phyloP scores from a whole-genome alignment of 2,888 invertebrate species.

The Harmothoe impar region DNA sequence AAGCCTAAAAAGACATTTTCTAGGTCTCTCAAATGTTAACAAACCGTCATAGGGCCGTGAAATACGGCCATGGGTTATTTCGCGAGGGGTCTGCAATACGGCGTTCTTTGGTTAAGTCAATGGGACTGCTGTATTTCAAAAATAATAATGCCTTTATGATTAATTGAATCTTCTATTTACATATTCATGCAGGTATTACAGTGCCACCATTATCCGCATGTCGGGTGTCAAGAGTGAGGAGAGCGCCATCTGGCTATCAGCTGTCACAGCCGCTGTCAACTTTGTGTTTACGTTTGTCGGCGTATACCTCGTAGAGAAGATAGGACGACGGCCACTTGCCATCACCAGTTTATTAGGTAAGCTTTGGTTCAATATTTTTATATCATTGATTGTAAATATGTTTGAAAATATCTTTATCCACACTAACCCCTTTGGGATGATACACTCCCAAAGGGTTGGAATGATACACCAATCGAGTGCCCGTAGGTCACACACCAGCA shows the following conservation, averaged over 20 bases:
- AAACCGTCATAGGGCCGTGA: too few species aligned
- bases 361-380: conserved; percentile 45
- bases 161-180: too few species aligned
- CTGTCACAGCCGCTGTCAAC: conserved; percentile 81
- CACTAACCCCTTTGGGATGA: background rate
- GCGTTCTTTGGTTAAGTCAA: too few species aligned
- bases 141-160: too few species aligned
- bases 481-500: too few species aligned
- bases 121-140: too few species aligned
- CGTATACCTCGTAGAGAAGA: conserved; percentile 81
- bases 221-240: conserved; percentile 80
- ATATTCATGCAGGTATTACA: conserved; percentile 82
- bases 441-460: too few species aligned
- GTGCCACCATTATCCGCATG: conserved; percentile 82
- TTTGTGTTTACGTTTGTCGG: conserved; percentile 82
- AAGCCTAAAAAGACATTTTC: too few species aligned
- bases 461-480: background rate
- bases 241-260: conserved; percentile 82
- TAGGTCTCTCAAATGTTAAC: too few species aligned
- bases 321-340: conserved; percentile 80
- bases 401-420: background rate
- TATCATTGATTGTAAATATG: too few species aligned
- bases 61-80: too few species aligned
- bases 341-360: conserved; percentile 82
- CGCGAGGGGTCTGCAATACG: too few species aligned